phyloP scores from a whole-genome alignment of 2,888 invertebrate species.

The Muscina levida region DNA sequence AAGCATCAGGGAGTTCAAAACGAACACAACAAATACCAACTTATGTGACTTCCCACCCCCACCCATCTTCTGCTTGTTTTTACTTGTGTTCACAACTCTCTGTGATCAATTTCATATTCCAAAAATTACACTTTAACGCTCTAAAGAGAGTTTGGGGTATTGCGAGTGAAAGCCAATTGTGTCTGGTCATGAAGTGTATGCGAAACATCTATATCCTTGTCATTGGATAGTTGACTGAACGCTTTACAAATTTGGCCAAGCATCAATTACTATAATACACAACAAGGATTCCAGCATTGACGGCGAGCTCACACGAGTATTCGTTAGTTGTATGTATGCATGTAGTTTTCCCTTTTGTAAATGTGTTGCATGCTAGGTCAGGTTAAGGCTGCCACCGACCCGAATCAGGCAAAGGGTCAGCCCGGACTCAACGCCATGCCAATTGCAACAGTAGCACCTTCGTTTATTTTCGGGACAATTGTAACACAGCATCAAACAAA shows the following conservation, averaged over 20 bases:
- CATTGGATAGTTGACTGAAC: not conserved
- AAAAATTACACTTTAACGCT: slow-evolving; percentile 7
- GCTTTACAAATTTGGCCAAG: slow-evolving; percentile 45
- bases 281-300: not conserved
- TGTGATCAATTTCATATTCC: not conserved
- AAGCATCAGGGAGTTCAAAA: slow-evolving; percentile 9
- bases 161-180: not conserved
- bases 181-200: not conserved
- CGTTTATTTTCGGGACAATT: slow-evolving; percentile 61
- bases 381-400: slow-evolving; percentile 54
- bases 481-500: slow-evolving; percentile 48
- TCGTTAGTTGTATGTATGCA: slow-evolving; percentile 20
- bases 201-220: slow-evolving; percentile 5
- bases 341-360: not conserved
- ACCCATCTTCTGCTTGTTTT: too few relatives aligned
- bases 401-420: slow-evolving; percentile 25
- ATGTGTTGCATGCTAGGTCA: slow-evolving; percentile 57
- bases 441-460: slow-evolving; percentile 47
- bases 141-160: not conserved
- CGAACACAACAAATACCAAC: not conserved
- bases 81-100: too few relatives aligned
- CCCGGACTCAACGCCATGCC: slow-evolving; percentile 12
- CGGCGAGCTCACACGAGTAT: not conserved
- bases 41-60: not conserved
- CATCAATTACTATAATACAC: slow-evolving; percentile 62